Evolutionary conservation across 2,797 vertebrate genomes (phyloP).

Genomic region (Sitta carolinensis): DNA sequence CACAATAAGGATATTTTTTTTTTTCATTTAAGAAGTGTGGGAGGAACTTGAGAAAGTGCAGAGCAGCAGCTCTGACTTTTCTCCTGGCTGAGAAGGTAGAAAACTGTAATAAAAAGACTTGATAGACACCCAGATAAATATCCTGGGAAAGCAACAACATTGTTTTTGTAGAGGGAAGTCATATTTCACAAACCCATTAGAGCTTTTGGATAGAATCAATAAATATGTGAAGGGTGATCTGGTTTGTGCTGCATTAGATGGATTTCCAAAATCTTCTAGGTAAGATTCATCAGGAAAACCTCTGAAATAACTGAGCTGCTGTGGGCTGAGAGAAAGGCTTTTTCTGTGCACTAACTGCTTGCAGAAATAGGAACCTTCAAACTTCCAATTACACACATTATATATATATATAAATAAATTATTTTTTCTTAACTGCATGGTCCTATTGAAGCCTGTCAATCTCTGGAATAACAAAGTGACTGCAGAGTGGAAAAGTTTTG

Average conservation of each 20-base stretch:
- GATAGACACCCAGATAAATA: neutral
- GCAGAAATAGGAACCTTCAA: neutral
- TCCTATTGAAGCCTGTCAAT: neutral
- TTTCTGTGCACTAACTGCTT: neutral
- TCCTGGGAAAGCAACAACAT: neutral
- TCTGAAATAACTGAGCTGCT: neutral
- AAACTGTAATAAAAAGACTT: neutral
- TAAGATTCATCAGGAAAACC: neutral
- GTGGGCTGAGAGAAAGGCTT: neutral
- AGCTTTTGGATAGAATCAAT: slow-evolving; percentile 31
- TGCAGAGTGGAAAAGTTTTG: neutral
- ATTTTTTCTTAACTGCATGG: neutral
- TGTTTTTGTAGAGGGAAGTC: neutral
- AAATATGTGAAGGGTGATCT: slow-evolving; percentile 31
- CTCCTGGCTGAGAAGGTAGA: neutral
- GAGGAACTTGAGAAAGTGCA: neutral
- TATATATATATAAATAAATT: too few relatives aligned
- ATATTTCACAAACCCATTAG: slow-evolving; percentile 50
- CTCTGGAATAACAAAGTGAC: neutral
- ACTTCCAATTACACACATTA: neutral
- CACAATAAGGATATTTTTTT: neutral
- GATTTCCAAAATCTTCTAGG: slow-evolving; percentile 4
- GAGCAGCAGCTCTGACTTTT: neutral
- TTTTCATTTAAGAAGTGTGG: neutral
- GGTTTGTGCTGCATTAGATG: neutral